Conservation (phyloP, 2,113 vertebrate species). For the Pseudopodoces humilis region DNA sequence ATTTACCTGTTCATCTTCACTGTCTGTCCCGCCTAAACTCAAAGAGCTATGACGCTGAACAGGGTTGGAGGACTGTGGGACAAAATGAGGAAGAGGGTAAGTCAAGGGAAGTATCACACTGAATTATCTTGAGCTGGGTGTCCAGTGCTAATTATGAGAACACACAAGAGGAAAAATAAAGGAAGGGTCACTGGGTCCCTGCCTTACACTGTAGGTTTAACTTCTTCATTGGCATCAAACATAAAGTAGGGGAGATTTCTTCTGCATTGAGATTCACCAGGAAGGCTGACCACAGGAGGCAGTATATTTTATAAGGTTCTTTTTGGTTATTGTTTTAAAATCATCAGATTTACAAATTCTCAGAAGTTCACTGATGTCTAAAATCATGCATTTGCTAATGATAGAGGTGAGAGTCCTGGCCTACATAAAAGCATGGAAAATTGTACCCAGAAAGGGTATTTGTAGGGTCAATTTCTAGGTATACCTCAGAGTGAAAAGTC, state of each 20-base stretch:
- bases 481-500: background rate
- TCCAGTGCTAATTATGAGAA: background rate
- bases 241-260: background rate
- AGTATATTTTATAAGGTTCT: background rate
- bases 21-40: constrained; percentile 82
- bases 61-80: constrained; percentile 66
- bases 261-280: background rate
- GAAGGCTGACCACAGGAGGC: background rate
- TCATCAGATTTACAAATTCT: background rate
- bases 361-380: background rate
- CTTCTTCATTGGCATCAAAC: background rate
- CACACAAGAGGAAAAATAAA: constrained; percentile 36
- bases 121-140: background rate
- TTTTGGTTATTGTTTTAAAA: background rate
- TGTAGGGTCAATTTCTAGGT: background rate
- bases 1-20: constrained; percentile 85
- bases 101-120: constrained; percentile 2
- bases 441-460: background rate
- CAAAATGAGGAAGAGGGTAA: constrained; percentile 55
- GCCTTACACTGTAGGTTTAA: background rate
- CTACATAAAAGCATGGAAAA: background rate
- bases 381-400: background rate
- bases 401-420: background rate
- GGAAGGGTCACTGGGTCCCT: background rate
- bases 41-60: constrained; percentile 77